A percentile compares a stretch with the other conserved stretches of the same genome.
Conservation (phyloP, 2,797 vertebrate species). For the Orestias chungarensis region DNA sequence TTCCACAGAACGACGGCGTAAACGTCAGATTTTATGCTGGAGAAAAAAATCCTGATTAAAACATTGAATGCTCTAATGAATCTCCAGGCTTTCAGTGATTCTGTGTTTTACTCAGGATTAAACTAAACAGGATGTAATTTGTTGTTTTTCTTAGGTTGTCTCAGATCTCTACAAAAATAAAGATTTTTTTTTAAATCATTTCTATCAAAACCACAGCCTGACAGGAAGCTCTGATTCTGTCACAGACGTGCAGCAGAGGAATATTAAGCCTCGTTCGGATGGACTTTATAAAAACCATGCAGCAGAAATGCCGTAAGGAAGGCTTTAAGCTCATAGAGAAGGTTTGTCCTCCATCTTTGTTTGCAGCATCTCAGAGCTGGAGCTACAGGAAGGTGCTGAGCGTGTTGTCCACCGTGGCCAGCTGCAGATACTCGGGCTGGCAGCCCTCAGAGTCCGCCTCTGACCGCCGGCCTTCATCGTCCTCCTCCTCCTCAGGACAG, state of each 20-base stretch:
- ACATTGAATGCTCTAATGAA: slow-evolving; percentile 48
- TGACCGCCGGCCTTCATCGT: slow-evolving; percentile 36
- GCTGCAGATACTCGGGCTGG: slow-evolving; percentile 89
- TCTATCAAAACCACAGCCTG: too few relatives aligned
- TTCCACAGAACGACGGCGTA: slow-evolving; percentile 26
- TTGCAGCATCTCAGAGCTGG: too few relatives aligned
- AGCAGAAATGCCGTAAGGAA: too few relatives aligned
- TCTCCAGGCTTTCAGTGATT: slow-evolving; percentile 26
- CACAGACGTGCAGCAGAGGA: too few relatives aligned
- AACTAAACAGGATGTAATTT: slow-evolving; percentile 1
- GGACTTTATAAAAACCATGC: too few relatives aligned
- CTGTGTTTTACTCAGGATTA: slow-evolving; percentile 28
- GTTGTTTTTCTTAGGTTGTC: slow-evolving; percentile 47
- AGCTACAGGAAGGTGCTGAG: slow-evolving; percentile 85
- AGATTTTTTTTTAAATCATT: slow-evolving; percentile 23
- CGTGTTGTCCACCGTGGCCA: slow-evolving; percentile 84
- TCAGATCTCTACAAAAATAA: slow-evolving; percentile 62
- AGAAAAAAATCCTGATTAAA: too few relatives aligned
- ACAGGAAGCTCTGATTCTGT: too few relatives aligned
- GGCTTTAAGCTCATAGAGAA: neutral
- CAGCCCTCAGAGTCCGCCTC: slow-evolving; percentile 74
- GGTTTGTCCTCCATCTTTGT: neutral
- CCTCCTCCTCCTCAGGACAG: slow-evolving; percentile 65
- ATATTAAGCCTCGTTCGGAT: too few relatives aligned
- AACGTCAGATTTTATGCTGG: too few relatives aligned